Percentiles rank a stretch among this genome's conserved stretches.
Evolutionary conservation across 2,888 invertebrate species (phyloP).

Genomic region (Ectemnius lituratus): DNA sequence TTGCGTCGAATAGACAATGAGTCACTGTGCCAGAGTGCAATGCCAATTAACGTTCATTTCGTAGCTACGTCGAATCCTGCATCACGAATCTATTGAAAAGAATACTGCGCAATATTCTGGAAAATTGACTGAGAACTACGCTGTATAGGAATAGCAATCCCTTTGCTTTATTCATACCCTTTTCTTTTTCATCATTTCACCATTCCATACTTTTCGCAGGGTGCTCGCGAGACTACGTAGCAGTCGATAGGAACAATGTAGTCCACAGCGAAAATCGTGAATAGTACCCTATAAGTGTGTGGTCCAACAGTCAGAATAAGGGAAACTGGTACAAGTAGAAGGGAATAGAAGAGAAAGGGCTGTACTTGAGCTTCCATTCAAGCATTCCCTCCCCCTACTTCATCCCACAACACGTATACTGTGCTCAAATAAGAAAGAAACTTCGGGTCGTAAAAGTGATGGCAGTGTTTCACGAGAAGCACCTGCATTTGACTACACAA

Average conservation of each 20-base stretch:
- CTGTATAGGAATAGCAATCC: too few species aligned
- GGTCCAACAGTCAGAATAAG: background rate
- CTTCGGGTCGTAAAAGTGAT: background rate
- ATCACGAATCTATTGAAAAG: background rate
- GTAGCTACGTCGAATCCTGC: background rate
- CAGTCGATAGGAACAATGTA: too few species aligned
- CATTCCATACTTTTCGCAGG: too few species aligned
- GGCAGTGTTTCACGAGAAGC: too few species aligned
- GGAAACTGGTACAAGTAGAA: conserved; percentile 13
- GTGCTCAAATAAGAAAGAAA: conserved; percentile 15
- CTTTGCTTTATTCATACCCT: too few species aligned
- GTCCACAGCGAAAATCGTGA: background rate
- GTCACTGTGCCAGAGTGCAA: background rate
- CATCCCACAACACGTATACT: background rate
- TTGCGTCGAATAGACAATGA: conserved; percentile 3
- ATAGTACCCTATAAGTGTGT: background rate
- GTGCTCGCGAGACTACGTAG: too few species aligned
- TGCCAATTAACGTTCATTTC: conserved; percentile 14
- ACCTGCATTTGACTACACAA: too few species aligned
- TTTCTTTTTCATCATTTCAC: too few species aligned
- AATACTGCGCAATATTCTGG: background rate
- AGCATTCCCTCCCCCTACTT: conserved; percentile 6
- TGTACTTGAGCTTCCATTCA: conserved; percentile 27
- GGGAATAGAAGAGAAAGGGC: conserved; percentile 37
- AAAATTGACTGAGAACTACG: too few species aligned